Evolutionary conservation across 2,797 vertebrate species (phyloP).

Genomic region (Falco berigora): DNA sequence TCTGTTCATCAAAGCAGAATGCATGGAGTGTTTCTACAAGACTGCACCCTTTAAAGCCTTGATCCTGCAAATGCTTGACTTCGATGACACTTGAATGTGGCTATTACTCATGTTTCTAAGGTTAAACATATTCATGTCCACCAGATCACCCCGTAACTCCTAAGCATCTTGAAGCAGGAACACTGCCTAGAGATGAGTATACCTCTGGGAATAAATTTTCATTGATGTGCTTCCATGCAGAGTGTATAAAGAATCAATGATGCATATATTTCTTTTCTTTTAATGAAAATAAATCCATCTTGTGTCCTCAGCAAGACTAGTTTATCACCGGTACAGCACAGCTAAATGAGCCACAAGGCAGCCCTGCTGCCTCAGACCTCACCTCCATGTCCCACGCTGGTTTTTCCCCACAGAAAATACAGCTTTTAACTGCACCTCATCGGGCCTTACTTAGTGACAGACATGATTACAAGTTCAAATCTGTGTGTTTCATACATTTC

Average conservation of each 20-base stretch:
- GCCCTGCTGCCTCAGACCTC: neutral
- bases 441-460: neutral
- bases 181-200: neutral
- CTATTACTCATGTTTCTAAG: constrained; percentile 8
- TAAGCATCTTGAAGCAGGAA: neutral
- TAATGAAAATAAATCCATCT: constrained; percentile 17
- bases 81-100: neutral
- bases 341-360: constrained; percentile 3
- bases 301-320: neutral
- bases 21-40: neutral
- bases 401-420: neutral
- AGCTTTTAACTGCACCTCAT: neutral
- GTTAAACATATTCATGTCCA: constrained; percentile 16
- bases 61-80: constrained; percentile 3
- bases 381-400: neutral
- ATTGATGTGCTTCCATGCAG: neutral
- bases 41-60: neutral
- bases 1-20: neutral
- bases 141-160: neutral
- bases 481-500: neutral
- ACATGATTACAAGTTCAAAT: neutral
- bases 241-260: constrained; percentile 21
- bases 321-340: constrained; percentile 1
- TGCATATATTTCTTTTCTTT: constrained; percentile 10
- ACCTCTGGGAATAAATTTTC: constrained; percentile 23